Conservation (phyloP, 1,140 invertebrate species). For the Aethina tumida region DNA sequence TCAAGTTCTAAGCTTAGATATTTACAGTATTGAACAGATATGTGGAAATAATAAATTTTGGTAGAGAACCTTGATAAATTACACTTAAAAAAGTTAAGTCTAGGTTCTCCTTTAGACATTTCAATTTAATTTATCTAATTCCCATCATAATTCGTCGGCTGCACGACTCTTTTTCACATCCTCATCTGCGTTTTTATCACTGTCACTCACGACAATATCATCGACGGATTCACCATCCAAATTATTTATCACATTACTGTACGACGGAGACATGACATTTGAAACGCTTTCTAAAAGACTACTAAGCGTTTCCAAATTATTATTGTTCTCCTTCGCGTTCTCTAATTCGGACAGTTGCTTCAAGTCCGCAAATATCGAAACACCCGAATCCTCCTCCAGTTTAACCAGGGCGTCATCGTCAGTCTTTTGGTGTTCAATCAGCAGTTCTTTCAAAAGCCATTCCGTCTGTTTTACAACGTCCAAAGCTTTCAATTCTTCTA, state of each 20-base stretch:
- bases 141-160: conserved; percentile 15
- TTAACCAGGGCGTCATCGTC: conserved; percentile 22
- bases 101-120: too few species aligned
- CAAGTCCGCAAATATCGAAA: conserved; percentile 14
- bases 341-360: conserved; percentile 10
- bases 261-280: conserved; percentile 4
- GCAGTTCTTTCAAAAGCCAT: conserved; percentile 30
- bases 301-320: conserved; percentile 7
- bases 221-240: conserved; percentile 3
- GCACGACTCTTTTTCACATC: conserved; percentile 3
- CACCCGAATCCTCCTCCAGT: conserved; percentile 10
- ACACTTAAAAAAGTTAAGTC: too few species aligned
- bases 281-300: conserved; percentile 8
- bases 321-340: conserved; percentile 1
- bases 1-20: too few species aligned
- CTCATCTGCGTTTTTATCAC: conserved; percentile 8
- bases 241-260: conserved; percentile 6
- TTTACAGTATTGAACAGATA: too few species aligned
- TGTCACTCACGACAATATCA: conserved; percentile 5
- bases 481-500: conserved; percentile 17
- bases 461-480: conserved; percentile 27
- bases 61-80: too few species aligned
- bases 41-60: too few species aligned
- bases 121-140: too few species aligned
- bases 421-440: conserved; percentile 25